Evolutionary conservation across 2,888 invertebrate genomes (phyloP).

Genomic region (Listrodromus nycthemerus): DNA sequence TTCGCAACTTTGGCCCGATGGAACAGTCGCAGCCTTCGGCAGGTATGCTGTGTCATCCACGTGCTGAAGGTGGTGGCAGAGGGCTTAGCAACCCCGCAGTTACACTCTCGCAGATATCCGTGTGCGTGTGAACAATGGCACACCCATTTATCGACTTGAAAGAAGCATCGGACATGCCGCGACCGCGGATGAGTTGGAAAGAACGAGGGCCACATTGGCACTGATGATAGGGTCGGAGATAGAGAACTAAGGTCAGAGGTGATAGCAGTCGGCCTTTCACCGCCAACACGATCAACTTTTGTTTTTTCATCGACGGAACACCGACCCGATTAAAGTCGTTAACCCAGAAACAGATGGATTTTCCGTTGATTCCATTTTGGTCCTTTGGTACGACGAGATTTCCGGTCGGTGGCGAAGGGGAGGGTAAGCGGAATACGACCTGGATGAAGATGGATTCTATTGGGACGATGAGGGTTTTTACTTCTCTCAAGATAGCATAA

Average conservation of each 20-base stretch:
- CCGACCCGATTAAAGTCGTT: constrained; percentile 27
- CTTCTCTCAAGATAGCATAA: neutral
- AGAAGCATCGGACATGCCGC: constrained; percentile 20
- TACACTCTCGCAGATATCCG: constrained; percentile 14
- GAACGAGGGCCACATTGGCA: constrained; percentile 16
- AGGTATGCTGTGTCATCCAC: neutral
- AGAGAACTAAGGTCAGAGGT: constrained; percentile 53
- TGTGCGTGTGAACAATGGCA: constrained; percentile 55
- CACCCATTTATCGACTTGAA: constrained; percentile 67
- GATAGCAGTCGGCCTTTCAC: constrained; percentile 36
- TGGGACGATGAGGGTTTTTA: constrained; percentile 2
- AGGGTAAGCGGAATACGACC: neutral
- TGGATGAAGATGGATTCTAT: neutral
- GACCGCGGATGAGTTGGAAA: constrained; percentile 23
- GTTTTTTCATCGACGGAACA: constrained; percentile 1
- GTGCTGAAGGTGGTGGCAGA: constrained; percentile 3
- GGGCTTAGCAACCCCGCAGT: constrained; percentile 13
- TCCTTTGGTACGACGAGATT: neutral
- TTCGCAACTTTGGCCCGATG: neutral
- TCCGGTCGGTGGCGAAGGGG: too few species aligned
- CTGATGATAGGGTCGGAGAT: constrained; percentile 36
- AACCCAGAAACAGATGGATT: neutral
- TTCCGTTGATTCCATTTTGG: neutral
- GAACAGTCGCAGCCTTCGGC: neutral
- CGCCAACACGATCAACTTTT: constrained; percentile 23